A percentile compares a stretch with the other conserved stretches of the same genome.
Evolutionary conservation across 2,888 invertebrate species (phyloP).

Genomic region (Digitonthophagus gazella): DNA sequence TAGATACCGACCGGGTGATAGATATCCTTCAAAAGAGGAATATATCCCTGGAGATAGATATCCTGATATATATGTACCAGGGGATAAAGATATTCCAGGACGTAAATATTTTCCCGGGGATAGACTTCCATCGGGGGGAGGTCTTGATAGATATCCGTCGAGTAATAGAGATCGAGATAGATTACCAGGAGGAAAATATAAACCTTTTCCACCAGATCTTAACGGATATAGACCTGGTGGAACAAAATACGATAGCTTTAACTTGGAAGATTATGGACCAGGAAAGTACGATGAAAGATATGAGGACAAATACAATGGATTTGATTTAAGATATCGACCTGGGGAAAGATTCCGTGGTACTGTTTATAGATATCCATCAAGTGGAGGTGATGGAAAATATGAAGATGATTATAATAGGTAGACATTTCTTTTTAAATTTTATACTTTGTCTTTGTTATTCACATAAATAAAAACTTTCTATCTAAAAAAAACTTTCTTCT

Average conservation of each 20-base stretch:
- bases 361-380: conserved; percentile 36
- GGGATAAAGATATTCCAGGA: conserved; percentile 41
- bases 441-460: no score
- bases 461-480: not conserved
- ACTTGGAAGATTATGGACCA: not conserved
- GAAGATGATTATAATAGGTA: conserved; percentile 33
- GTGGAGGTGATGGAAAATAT: conserved; percentile 33
- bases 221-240: not conserved
- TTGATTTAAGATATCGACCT: conserved; percentile 6
- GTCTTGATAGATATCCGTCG: conserved; percentile 20
- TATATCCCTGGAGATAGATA: conserved; percentile 43
- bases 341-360: conserved; percentile 34
- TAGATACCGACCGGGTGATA: conserved; percentile 27
- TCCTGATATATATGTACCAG: conserved; percentile 51
- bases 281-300: conserved; percentile 36
- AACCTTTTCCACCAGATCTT: conserved; percentile 39
- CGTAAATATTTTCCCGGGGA: conserved; percentile 20
- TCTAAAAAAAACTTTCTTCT: not conserved
- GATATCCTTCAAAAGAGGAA: conserved; percentile 19
- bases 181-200: conserved; percentile 44
- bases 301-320: conserved; percentile 16
- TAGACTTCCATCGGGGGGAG: conserved; percentile 39
- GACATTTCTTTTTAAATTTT: no score
- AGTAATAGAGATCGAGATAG: conserved; percentile 22
- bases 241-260: not conserved